phyloP scores from a whole-genome alignment of 2,113 vertebrate genomes.

The Strix uralensis region DNA sequence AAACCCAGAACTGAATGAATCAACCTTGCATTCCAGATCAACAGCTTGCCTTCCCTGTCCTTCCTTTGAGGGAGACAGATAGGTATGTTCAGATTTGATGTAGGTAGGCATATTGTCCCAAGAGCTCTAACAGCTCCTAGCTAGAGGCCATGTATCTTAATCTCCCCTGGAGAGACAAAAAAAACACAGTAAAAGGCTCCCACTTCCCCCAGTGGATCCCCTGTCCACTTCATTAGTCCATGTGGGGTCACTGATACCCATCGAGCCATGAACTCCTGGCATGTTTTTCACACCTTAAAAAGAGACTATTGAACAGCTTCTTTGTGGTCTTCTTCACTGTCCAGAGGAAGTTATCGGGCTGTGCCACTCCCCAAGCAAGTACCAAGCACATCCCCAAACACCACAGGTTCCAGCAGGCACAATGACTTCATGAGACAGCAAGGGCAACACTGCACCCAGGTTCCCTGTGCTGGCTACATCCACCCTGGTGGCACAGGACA shows the following conservation, averaged over 20 bases:
- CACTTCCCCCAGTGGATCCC: neutral
- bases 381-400: neutral
- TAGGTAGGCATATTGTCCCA: neutral
- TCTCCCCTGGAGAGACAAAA: neutral
- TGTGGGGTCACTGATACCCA: neutral
- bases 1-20: neutral
- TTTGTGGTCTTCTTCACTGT: neutral
- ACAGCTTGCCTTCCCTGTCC: neutral
- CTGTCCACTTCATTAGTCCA: neutral
- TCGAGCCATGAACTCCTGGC: neutral
- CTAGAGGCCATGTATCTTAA: neutral
- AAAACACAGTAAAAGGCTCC: neutral
- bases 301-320: neutral
- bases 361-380: neutral
- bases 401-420: neutral
- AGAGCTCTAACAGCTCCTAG: neutral
- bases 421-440: neutral
- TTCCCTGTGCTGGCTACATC: neutral
- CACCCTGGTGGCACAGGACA: neutral
- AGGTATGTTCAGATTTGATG: neutral
- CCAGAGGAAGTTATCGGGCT: neutral
- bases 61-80: neutral
- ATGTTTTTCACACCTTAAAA: neutral
- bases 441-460: neutral
- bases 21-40: neutral